Evolutionary conservation across 2,797 vertebrate genomes (phyloP).

Genomic region (Triplophysa bombifrons): DNA sequence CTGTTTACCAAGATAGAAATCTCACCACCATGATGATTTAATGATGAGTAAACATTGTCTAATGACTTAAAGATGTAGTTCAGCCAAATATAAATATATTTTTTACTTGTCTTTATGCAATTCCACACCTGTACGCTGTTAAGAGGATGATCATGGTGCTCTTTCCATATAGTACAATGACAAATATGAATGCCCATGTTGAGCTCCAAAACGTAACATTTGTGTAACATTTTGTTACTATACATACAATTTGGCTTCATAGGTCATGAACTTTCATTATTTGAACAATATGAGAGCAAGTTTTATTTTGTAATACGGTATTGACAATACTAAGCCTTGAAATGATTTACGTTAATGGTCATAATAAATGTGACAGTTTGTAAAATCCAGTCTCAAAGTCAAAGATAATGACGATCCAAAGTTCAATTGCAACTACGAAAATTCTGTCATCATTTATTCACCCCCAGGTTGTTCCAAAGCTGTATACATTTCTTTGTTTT

Average conservation of each 20-base stretch:
- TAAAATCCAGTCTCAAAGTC: too few species aligned
- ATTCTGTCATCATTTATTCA: too few species aligned
- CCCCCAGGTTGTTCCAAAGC: too few species aligned
- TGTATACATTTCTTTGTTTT: too few species aligned
- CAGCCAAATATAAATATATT: not conserved
- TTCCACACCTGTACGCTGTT: not conserved
- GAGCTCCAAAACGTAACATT: too few species aligned
- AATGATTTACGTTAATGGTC: not conserved
- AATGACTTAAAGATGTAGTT: not conserved
- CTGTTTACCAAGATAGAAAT: not conserved
- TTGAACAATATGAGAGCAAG: not conserved
- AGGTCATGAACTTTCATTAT: not conserved
- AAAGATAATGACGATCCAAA: too few species aligned
- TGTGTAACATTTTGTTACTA: not conserved
- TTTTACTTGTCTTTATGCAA: not conserved
- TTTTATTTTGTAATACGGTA: not conserved
- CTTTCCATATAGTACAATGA: too few species aligned
- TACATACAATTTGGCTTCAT: not conserved
- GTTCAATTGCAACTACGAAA: too few species aligned
- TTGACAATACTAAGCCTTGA: not conserved
- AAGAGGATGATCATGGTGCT: too few species aligned
- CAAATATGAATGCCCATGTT: too few species aligned
- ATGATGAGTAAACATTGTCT: not conserved
- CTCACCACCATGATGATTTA: not conserved
- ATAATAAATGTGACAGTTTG: not conserved